Conservation (phyloP, 2,797 vertebrate genomes). For the Spinibarbus caldwelli region DNA sequence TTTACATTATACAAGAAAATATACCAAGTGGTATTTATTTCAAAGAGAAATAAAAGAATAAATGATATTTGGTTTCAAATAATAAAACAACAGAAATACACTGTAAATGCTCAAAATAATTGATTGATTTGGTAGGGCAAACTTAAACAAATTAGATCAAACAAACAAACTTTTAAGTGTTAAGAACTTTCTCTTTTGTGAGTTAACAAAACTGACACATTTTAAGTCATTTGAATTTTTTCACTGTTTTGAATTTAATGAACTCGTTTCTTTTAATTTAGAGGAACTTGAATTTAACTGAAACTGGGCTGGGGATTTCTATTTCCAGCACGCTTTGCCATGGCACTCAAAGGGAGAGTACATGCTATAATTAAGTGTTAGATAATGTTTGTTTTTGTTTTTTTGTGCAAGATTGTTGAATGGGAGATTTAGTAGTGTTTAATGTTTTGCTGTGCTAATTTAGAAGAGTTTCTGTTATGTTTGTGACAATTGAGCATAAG, state of each 20-base stretch:
- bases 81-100: background rate
- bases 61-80: background rate
- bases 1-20: background rate
- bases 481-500: background rate
- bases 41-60: background rate
- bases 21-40: background rate
- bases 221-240: background rate
- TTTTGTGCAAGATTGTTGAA: too few relatives aligned
- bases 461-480: background rate
- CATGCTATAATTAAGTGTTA: background rate
- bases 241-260: background rate
- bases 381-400: too few relatives aligned
- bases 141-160: background rate
- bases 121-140: background rate
- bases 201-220: background rate
- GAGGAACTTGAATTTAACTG: background rate
- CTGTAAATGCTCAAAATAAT: background rate
- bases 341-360: background rate
- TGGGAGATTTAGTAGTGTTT: background rate
- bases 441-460: background rate
- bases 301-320: background rate
- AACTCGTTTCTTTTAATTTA: background rate
- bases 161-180: background rate
- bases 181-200: too few relatives aligned
- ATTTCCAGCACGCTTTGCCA: background rate